Evolutionary conservation across 2,797 vertebrate species (phyloP), one percentile per base, ranked within the genome.

Genomic region (Sitta carolinensis): DNA sequence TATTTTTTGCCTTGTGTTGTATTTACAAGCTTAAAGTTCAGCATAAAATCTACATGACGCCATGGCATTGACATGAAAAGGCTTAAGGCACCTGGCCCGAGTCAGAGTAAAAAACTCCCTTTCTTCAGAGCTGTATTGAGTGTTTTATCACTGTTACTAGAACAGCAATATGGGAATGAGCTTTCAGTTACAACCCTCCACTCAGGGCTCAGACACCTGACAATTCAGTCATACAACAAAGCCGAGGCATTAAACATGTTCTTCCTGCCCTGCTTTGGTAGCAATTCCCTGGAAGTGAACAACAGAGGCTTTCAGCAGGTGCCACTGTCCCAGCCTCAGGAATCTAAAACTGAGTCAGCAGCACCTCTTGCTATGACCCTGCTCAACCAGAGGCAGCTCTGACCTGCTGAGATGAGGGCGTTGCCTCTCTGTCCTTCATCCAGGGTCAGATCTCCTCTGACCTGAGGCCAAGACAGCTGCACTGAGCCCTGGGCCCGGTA

Each of bases 351-450:
- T 91, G 87, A 92, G 34, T 76, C 61, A 80, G 47, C 43, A 76
- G 11, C 6, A 3, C 27, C 16, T 78, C 32, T 80, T 68, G 36
- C 69, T 81, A 3, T 69, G 76, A 57, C 40, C 36, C 30, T 1
- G 1, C n/a, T 85, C 22, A 87, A 21, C 5, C 27, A 0, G 0
- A 54, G 27, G 40, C 58, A 91, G 62, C 3, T 80, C 22, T 0
- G 0, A 9, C 61, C 26, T 45, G 14, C 57, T 48, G 36, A 48
- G 32, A 45, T 2, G 3, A 73, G 48, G 26, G 18, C 2, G 0
- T 62, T 87, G 15, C 16, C 32, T 43, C 29, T 69, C 64, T 54
- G 25, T 45, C 27, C 50, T 77, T 59, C 47, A 36, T 48, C 57
- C 54, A 57, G 51, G 50, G 36, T 36, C 36, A 36, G 50, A 51